These are phyloP conservation scores for Stichodactyla helianthus DNA, from an alignment of 64 coral and sea anemone species.

Conservation along the genomic window DNA sequence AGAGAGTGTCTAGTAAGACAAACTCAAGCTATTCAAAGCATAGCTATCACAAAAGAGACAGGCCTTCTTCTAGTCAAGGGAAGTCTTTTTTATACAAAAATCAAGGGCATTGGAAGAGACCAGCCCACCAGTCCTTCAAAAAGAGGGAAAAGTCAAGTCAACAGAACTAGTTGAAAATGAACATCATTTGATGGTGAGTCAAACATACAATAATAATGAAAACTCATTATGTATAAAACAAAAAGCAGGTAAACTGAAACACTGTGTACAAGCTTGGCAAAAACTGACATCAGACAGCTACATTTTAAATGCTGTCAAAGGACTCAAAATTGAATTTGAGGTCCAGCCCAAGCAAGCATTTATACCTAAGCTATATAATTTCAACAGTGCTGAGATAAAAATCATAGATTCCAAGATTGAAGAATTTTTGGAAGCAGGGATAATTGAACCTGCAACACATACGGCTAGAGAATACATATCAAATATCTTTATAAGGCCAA, in stretches of 20 bases:
- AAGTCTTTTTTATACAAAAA: slow-evolving; percentile 61
- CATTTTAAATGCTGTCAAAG: slow-evolving; percentile 37
- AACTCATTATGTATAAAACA: slow-evolving; percentile 14
- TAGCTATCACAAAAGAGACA: slow-evolving; percentile 16
- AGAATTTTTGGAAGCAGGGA: slow-evolving; percentile 36
- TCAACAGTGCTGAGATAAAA: slow-evolving; percentile 22
- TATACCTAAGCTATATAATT: slow-evolving; percentile 29
- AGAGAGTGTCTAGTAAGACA: slow-evolving; percentile 17
- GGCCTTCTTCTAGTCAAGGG: neutral
- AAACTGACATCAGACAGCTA: slow-evolving; percentile 40
- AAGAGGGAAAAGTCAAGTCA: slow-evolving; percentile 22
- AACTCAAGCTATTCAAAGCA: neutral
- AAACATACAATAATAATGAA: slow-evolving; percentile 4
- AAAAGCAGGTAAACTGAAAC: slow-evolving; percentile 53
- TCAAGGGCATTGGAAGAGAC: slow-evolving; percentile 28
- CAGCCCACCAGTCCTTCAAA: slow-evolving; percentile 14
- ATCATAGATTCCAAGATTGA: slow-evolving; percentile 38
- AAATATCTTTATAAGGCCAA: slow-evolving; percentile 50
- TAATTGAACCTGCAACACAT: slow-evolving; percentile 37
- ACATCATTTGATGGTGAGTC: slow-evolving; percentile 30
- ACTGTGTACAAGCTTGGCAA: slow-evolving; percentile 37
- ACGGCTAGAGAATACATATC: slow-evolving; percentile 29
- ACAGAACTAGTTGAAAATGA: slow-evolving; percentile 34
- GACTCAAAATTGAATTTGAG: slow-evolving; percentile 55
- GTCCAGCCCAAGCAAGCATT: slow-evolving; percentile 27